Base-by-base conservation (phyloP, 2,113 vertebrate genomes). In the Aegithalos caudatus region DNA sequence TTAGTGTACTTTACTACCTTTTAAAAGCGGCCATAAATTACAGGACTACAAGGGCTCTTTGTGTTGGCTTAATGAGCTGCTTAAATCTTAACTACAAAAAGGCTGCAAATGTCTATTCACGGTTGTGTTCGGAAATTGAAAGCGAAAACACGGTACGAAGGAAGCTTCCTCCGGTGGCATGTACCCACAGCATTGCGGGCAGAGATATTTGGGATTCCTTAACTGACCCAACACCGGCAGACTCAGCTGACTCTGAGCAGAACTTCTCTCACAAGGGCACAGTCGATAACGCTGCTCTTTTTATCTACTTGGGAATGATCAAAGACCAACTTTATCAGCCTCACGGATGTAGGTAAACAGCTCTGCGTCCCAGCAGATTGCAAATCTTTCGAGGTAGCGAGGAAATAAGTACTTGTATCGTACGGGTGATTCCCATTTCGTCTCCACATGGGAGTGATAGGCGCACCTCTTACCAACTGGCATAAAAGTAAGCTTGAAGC, bases 1-100 rank as follows among this genome's bases (percentile, higher is more conserved):
- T 98, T 98, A 97, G 97, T 97, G 51, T 98, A 95, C 96, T 98
- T 98, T 98, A 98, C 97, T 97, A 97, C 97, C 97, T 98, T 97
- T 97, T 98, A 98, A 98, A 97, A 94, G 96, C 19, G 86, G 97
- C 88, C 96, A 98, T 98, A 98, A 98, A 98, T 98, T 98, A 98
- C 19, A 4, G 84, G 80, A 88, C 90, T 97, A 90, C 97, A 97
- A 97, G 94, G 92, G 92, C 78, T 98, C 93, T 95, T 97, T 97
- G 92, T 97, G 96, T 91, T 92, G 95, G 67, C 88, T 96, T 96
- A 97, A 96, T 94, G 96, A 92, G 88, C 92, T 94, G 96, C 92
- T 92, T 94, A 98, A 97, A 95, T 97, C 93, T 89, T 95, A 79
- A 87, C 88, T 94, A 85, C 76, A 93, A 92, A 95, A 94, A 91